Evolutionary conservation across 1,140 invertebrate species (phyloP).

Genomic region (Drosophila equinoxialis): DNA sequence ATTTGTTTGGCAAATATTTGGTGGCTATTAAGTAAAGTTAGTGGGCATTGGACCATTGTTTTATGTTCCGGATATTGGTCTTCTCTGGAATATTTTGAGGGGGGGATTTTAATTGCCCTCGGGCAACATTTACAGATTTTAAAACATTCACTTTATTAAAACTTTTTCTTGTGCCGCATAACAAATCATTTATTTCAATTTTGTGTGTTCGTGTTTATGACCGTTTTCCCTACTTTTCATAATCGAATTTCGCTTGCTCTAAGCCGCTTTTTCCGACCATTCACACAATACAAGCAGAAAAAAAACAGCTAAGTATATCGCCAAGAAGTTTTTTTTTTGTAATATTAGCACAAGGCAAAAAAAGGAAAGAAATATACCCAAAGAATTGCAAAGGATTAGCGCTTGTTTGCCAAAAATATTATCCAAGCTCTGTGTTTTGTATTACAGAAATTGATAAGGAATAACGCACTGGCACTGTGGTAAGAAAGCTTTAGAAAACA

Average conservation of each 20-base stretch:
- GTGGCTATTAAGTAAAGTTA: slow-evolving; percentile 10
- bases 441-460: slow-evolving; percentile 3
- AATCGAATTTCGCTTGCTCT: slow-evolving; percentile 58
- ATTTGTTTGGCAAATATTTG: slow-evolving; percentile 77
- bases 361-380: not conserved
- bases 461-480: slow-evolving; percentile 6
- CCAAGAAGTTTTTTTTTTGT: slow-evolving; percentile 32
- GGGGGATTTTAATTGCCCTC: slow-evolving; percentile 52
- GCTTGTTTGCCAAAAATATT: slow-evolving; percentile 53
- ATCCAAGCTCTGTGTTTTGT: slow-evolving; percentile 13
- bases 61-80: slow-evolving; percentile 61
- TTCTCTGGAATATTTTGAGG: slow-evolving; percentile 7
- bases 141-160: slow-evolving; percentile 58
- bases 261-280: slow-evolving; percentile 37
- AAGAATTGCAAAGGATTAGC: slow-evolving; percentile 54
- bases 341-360: no score
- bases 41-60: slow-evolving; percentile 47
- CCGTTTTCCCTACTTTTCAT: slow-evolving; percentile 42
- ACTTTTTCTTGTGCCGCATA: slow-evolving; percentile 20
- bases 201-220: slow-evolving; percentile 36
- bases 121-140: slow-evolving; percentile 38
- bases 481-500: not conserved
- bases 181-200: slow-evolving; percentile 58
- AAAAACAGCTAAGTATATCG: slow-evolving; percentile 27
- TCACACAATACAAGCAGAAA: slow-evolving; percentile 10